Conservation (phyloP, 53 echinoderm and acorn worm genomes). For the Stichopus horrens region DNA sequence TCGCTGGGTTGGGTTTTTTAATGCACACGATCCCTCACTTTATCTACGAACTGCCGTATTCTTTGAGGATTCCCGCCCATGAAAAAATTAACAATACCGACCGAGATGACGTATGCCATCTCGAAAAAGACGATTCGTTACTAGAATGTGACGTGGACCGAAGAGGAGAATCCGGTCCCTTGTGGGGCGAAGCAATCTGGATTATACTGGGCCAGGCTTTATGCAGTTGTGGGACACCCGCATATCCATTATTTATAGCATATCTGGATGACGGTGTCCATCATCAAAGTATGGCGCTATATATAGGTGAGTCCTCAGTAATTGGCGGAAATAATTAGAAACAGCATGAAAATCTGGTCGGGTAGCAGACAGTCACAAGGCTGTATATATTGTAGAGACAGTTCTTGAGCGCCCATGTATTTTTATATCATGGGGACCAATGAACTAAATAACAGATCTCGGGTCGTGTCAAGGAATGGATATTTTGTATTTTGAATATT, state of each 20-base stretch:
- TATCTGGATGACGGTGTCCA: conserved; percentile 84
- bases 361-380: no score
- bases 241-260: conserved; percentile 71
- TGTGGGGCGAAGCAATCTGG: conserved; percentile 65
- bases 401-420: no score
- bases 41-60: conserved; percentile 38
- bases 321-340: no score
- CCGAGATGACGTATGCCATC: neutral
- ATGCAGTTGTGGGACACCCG: conserved; percentile 53
- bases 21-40: conserved; percentile 43
- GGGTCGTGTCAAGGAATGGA: no score
- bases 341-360: no score
- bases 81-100: neutral
- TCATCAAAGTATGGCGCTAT: conserved; percentile 31
- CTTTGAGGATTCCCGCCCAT: conserved; percentile 2
- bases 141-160: conserved; percentile 51
- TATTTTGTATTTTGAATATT: no score
- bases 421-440: no score
- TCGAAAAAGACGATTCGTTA: neutral
- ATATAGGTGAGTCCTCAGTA: neutral
- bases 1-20: conserved; percentile 22
- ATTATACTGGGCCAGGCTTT: conserved; percentile 77
- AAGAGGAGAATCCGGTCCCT: conserved; percentile 54
- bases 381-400: no score
- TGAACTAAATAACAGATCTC: no score